phyloP scores from a whole-genome alignment of 2,888 invertebrate genomes.

The Brachynemurus nebulosus region DNA sequence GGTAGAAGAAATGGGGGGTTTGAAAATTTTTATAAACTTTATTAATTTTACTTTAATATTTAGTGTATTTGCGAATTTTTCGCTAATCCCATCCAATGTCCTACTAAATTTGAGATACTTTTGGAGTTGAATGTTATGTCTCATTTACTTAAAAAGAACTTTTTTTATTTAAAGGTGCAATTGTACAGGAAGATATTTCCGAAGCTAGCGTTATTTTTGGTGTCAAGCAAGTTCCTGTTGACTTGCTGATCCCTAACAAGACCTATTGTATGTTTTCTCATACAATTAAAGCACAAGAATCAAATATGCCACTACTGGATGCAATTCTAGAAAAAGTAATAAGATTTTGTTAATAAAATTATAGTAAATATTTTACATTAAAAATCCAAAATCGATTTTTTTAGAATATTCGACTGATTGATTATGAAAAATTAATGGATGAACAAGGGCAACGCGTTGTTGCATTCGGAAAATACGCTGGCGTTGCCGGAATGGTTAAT shows the following conservation, averaged over 20 bases:
- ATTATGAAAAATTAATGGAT: slow-evolving; percentile 94
- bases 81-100: no score
- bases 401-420: slow-evolving; percentile 85
- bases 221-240: slow-evolving; percentile 90
- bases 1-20: no score
- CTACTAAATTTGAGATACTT: no score
- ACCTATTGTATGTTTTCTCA: slow-evolving; percentile 99
- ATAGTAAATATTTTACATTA: not conserved
- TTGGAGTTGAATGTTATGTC: no score
- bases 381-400: slow-evolving; percentile 18
- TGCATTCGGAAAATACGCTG: slow-evolving; percentile 97
- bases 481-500: slow-evolving; percentile 97
- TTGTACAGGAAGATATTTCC: slow-evolving; percentile 89
- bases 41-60: no score
- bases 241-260: slow-evolving; percentile 85
- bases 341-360: not conserved
- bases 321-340: slow-evolving; percentile 78
- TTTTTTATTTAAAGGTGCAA: slow-evolving; percentile 57
- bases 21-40: no score
- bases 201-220: slow-evolving; percentile 95
- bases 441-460: slow-evolving; percentile 80
- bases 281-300: slow-evolving; percentile 97
- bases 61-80: no score
- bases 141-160: no score
- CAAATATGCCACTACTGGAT: slow-evolving; percentile 94